Evolutionary conservation across 2,888 invertebrate genomes (phyloP), one percentile per base, ranked within the genome.

Genomic region (Callinectes sapidus): DNA sequence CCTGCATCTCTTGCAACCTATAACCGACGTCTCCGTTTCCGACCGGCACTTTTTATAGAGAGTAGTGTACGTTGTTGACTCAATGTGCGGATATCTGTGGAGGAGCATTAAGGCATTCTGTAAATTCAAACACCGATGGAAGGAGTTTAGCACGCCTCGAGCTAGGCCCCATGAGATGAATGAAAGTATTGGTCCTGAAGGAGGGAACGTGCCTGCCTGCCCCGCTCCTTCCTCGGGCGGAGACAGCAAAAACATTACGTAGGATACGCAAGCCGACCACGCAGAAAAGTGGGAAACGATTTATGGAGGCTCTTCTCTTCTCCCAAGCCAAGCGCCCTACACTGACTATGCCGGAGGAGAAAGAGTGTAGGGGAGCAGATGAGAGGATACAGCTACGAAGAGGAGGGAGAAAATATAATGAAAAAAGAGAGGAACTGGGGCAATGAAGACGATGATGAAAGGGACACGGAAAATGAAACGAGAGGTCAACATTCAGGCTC

Each of bases 251-350:
- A 90, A 90, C 90, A 90, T 85, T 85, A 85, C 81, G 42, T 77
- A 71, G 42, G 85, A 71, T 77, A 54, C 55, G 85, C 90, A 90
- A 90, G 90, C 55, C 85, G 90, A 90, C 90, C 90, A 90, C 42
- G 90, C 90, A 90, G 90, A 90, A 90, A 90, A 90, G 81, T 81
- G 90, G 90, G 88, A 32, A 14, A 54, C 90, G 85, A 90, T 90
- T 90, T 90, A 90, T 90, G 71, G 90, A 55, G 32, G 54, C 14
- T 88, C 88, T 54, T 90, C 90, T 81, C 85, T 54, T 10, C 90
- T 85, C 32, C 28, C 54, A 18, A 18, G 16, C 48, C 54, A 16
- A 13, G 71, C 77, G 42, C 48, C 39, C 77, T 48, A 81, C 81
- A 81, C 81, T 81, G 81, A 81, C 32, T 81, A 10, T 35, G 32